Evolutionary conservation across 2,113 vertebrate species (phyloP), one percentile per base, ranked within the genome.

Genomic region (Ochotona curzoniae): DNA sequence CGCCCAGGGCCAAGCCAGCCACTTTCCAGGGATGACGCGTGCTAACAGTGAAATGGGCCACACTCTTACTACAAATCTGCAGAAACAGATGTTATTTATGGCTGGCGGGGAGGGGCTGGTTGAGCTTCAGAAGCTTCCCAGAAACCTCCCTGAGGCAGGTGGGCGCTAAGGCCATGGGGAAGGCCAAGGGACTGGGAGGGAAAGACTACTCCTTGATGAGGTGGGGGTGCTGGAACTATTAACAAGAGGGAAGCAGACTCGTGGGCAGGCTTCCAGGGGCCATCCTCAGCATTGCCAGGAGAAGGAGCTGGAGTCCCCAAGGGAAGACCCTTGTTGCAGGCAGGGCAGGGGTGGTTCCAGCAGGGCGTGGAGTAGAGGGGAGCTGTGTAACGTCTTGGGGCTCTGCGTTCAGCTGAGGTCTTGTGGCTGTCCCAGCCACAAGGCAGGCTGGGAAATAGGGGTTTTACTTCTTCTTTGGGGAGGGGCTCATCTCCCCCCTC

Each of bases 361-460:
- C 71, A 32, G 47, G 51, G 20, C 67, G 38, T 44, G 38, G 38
- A 6, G 38, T 44, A 6, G 38, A 44, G 38, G 38, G 49, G 69
- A 70, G 51, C 17, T 5, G 4, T 1, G 10, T 28, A 38, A 69
- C 10, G 49, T 73, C 81, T 73, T 8, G 57, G 95, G 91, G 20
- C 75, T 86, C 82, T 0, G 0, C 69, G 90, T 84, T 94, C 69
- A 35, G 38, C 73, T 13, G 49, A 92, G 63, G 64, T 66, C n/a
- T 60, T 0, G 0, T 76, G 87, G 35, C 61, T 90, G 84, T 25
- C 23, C 78, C 66, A 49, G 87, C 30, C 13, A 26, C 38, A 15
- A 84, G 28, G 84, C 47, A 87, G n/a, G 18, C 91, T 91, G 90
- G 67, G 83, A 93, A 90, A 57, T 30, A 67, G 47, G 89, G 30